phyloP scores from a whole-genome alignment of 1,140 invertebrate species.

The Coptotermes formosanus region DNA sequence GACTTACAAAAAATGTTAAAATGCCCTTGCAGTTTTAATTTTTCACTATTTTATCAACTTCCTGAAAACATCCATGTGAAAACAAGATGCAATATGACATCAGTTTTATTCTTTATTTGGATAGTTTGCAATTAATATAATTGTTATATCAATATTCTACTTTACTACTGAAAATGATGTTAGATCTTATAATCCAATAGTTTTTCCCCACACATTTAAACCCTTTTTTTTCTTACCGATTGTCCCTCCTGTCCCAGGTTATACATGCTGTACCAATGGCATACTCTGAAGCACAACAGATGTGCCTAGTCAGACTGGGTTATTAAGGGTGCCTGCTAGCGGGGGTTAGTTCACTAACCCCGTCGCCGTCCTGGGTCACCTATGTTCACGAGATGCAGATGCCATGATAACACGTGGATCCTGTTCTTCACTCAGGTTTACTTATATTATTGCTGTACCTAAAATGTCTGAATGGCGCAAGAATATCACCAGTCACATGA shows the following conservation, averaged over 20 bases:
- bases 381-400: neutral
- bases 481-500: neutral
- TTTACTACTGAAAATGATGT: too few relatives aligned
- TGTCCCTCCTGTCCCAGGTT: neutral
- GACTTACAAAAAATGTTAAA: neutral
- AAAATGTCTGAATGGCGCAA: neutral
- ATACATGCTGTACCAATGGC: neutral
- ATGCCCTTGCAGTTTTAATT: neutral
- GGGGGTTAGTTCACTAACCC: constrained; percentile 20
- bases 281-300: neutral
- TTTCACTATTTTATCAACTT: neutral
- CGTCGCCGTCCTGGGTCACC: constrained; percentile 30
- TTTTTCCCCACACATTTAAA: neutral
- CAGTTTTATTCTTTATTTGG: too few relatives aligned
- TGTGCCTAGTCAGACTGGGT: neutral
- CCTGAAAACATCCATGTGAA: neutral
- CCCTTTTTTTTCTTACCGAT: neutral
- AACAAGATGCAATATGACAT: too few relatives aligned
- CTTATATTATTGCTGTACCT: too few relatives aligned
- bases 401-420: neutral
- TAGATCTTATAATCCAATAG: neutral
- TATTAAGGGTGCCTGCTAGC: constrained; percentile 24
- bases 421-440: neutral
- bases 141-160: too few relatives aligned
- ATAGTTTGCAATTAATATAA: too few relatives aligned